Evolutionary conservation across 2,113 vertebrate species (phyloP).

Genomic region (Alethe castanea): DNA sequence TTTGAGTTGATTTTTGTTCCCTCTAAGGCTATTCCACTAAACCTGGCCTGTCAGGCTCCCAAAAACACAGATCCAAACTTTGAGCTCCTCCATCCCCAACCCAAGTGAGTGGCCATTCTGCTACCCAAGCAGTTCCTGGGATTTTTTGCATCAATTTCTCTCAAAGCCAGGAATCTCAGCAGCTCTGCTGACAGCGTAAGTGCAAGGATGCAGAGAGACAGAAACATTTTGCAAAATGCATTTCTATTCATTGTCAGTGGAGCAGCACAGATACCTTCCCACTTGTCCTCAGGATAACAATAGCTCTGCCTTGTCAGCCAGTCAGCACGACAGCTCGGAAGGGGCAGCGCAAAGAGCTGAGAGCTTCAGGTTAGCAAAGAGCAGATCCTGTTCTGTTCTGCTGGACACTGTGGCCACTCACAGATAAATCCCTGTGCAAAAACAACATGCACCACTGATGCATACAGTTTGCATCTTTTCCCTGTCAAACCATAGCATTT

Average conservation of each 20-base stretch:
- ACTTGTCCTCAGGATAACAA: slow-evolving; percentile 51
- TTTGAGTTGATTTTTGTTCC: not conserved
- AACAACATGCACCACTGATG: not conserved
- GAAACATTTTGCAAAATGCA: not conserved
- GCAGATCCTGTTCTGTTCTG: not conserved
- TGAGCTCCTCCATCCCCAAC: not conserved
- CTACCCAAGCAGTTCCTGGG: not conserved
- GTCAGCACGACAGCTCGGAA: not conserved
- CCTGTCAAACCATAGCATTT: not conserved
- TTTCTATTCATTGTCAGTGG: not conserved
- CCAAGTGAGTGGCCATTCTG: not conserved
- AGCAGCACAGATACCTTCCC: slow-evolving; percentile 7
- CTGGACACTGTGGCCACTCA: not conserved
- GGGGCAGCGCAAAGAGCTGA: not conserved
- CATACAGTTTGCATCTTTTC: not conserved
- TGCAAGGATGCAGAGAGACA: not conserved
- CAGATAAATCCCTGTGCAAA: not conserved
- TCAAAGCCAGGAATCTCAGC: not conserved
- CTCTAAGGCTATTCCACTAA: not conserved
- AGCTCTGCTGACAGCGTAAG: not conserved
- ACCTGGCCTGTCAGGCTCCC: not conserved
- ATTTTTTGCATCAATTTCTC: not conserved
- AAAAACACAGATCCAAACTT: not conserved
- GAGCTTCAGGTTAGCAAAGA: not conserved
- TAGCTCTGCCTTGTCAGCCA: slow-evolving; percentile 35